A percentile compares a stretch with the other conserved stretches of the same genome.
Conservation (phyloP, 1,140 invertebrate species). For the Tetramorium parvispinum region DNA sequence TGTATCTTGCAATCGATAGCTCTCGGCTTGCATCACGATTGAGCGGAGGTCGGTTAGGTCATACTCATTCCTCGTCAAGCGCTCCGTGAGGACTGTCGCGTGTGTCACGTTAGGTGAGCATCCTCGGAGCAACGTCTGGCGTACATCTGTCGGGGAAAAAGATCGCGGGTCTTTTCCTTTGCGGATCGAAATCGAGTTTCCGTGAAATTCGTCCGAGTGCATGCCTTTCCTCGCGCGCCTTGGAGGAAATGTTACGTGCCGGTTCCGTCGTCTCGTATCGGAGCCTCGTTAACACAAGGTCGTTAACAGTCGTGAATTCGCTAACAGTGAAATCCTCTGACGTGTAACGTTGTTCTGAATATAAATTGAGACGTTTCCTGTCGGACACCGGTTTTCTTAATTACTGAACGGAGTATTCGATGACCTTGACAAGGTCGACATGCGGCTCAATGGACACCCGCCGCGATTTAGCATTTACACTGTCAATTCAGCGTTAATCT, state of each 20-base stretch:
- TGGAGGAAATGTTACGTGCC: slow-evolving; percentile 61
- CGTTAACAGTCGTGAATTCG: slow-evolving; percentile 45
- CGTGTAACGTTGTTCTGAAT: background rate
- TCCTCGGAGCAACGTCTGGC: slow-evolving; percentile 11
- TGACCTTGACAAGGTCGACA: slow-evolving; percentile 75
- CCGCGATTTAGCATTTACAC: background rate
- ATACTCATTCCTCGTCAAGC: slow-evolving; percentile 72
- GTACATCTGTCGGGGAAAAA: background rate
- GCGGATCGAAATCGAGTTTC: background rate
- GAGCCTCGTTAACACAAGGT: slow-evolving; percentile 65
- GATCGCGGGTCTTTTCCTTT: background rate
- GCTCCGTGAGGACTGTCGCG: slow-evolving; percentile 54
- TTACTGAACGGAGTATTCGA: background rate
- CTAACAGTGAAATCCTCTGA: background rate
- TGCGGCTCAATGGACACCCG: background rate
- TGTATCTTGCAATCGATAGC: slow-evolving; percentile 60
- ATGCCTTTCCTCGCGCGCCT: background rate
- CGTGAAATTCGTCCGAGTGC: background rate
- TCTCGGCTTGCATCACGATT: slow-evolving; percentile 18
- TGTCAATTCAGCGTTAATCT: background rate
- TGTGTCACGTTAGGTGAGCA: slow-evolving; percentile 67
- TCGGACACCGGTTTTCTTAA: background rate
- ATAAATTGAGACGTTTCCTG: background rate
- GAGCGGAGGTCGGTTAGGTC: slow-evolving; percentile 75
- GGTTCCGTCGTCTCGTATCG: slow-evolving; percentile 41